A percentile compares a stretch with the other conserved stretches of the same genome.
Conservation (phyloP, 1,140 invertebrate genomes). For the Adelges cooleyi region DNA sequence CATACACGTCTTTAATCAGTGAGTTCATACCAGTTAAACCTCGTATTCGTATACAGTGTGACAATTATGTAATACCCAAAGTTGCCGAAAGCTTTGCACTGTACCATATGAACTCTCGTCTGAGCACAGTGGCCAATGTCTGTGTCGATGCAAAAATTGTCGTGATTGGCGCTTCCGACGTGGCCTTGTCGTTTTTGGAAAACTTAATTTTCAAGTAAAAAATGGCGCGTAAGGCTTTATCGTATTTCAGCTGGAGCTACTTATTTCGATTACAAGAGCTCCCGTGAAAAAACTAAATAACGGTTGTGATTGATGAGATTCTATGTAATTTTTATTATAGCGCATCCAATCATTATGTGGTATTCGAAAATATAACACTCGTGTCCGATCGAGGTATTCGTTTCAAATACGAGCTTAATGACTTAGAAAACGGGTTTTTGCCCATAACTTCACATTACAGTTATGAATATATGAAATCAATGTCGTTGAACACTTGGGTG, state of each 20-base stretch:
- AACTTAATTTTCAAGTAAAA: slow-evolving; percentile 48
- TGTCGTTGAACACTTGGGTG: slow-evolving; percentile 43
- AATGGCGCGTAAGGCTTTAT: no score
- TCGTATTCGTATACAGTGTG: background rate
- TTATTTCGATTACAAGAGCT: no score
- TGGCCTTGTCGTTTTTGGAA: slow-evolving; percentile 55
- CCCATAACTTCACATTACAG: slow-evolving; percentile 42
- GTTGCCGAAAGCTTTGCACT: background rate
- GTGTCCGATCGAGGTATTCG: background rate
- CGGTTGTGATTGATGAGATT: background rate
- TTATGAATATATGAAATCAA: slow-evolving; percentile 41
- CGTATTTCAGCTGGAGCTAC: no score
- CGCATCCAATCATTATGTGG: background rate
- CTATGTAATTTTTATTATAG: slow-evolving; percentile 29
- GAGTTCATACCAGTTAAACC: slow-evolving; percentile 9
- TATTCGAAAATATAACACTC: slow-evolving; percentile 5
- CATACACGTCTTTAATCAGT: background rate
- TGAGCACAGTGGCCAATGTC: slow-evolving; percentile 37
- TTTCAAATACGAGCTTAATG: background rate
- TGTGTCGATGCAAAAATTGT: slow-evolving; percentile 53
- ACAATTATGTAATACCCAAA: background rate
- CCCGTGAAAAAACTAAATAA: no score
- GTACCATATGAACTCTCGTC: background rate
- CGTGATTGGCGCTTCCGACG: slow-evolving; percentile 58
- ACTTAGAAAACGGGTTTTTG: slow-evolving; percentile 40